Base-by-base conservation (phyloP, 2,113 vertebrate genomes). In the Cariama cristata region DNA sequence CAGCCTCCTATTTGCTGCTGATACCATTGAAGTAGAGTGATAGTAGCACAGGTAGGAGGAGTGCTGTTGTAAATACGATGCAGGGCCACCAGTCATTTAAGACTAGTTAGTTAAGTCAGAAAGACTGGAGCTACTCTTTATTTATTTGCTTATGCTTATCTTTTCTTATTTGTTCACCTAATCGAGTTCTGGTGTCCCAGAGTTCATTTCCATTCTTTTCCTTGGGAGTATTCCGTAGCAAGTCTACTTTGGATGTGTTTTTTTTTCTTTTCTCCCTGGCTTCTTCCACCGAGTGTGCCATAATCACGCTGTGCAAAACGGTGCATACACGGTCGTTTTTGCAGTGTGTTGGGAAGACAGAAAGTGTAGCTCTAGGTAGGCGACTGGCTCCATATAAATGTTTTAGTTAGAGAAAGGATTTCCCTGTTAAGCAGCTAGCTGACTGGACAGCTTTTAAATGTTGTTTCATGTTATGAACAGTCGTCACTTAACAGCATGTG, bases 281-380 rank as follows among this genome's bases (percentile, higher is more conserved):
- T 59, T 33, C 9, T 60, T 21, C 22, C 20, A 6, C 21, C 3
- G 52, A 11, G 45, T 2, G 5, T 2, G 2, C 40, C 8, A 0
- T 60, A 12, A 26, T 44, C 15, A 0, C 0, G 22, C 49, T 11
- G 32, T 7, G 52, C 28, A 1, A 1, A 13, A 2, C 14, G 2
- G 27, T 5, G 2, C 4, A 2, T 7, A 3, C 28, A 3, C 16
- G 3, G 6, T 18, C 11, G 1, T 26, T 30, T 27, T 11, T 47
- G 52, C 26, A 6, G 40, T 2, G 11, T 8, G 0, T 12, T 27
- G 50, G 33, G 3, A 11, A 9, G 69, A 1, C 3, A 12, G 53
- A 16, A 56, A 32, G 26, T 17, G 3, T 18, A 27, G 79, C 45
- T 71, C 20, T 24, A 24, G 74, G 22, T 59, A 30, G 59, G 44